Evolutionary conservation across 92 coral and sea anemone genomes (phyloP), one percentile per base, ranked within the genome.

Genomic region (Muricea muricata): DNA sequence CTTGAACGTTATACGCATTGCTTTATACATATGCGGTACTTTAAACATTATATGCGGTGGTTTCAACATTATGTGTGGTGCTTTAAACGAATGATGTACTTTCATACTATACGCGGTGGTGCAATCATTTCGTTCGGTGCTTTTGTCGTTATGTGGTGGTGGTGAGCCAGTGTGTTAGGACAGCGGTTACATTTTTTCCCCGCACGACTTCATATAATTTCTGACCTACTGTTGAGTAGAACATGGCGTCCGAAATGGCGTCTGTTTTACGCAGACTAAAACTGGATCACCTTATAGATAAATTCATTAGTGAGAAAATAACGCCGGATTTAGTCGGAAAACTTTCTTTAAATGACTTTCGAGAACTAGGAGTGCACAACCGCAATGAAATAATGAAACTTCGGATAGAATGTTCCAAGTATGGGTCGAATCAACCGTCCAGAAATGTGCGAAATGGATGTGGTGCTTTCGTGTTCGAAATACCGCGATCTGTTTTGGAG

Each of bases 321-420:
- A 60, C 58, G 55, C 72, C 84, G 37, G 86, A 82, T 37, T 82
- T 82, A 46, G 50, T 82, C 28, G 75, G 86, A 10, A 82, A 82
- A 75, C 86, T 82, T 61, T 82, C 86, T 52, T 52, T 82, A 50
- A 54, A 82, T 68, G 78, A 82, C 47, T 73, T 82, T 71, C 31
- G 65, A 50, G 73, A 68, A 29, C 65, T 81, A 61, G 75, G 85
- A 32, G 75, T 81, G 45, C 58, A 82, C 29, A 82, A 65, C 69
- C 86, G 86, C 50, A 40, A 39, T 82, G 86, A 82, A 68, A 82
- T 68, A 28, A 82, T 82, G 56, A 45, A 41, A 81, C 63, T 81
- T 60, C 70, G 66, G 56, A 72, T 69, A 24, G 84, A 80, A 32
- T 35, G 84, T 61, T 35, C 54, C 42, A 80, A 80, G 47, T 67